phyloP scores from a whole-genome alignment of 2,888 invertebrate species.

The Acleris laterana region DNA sequence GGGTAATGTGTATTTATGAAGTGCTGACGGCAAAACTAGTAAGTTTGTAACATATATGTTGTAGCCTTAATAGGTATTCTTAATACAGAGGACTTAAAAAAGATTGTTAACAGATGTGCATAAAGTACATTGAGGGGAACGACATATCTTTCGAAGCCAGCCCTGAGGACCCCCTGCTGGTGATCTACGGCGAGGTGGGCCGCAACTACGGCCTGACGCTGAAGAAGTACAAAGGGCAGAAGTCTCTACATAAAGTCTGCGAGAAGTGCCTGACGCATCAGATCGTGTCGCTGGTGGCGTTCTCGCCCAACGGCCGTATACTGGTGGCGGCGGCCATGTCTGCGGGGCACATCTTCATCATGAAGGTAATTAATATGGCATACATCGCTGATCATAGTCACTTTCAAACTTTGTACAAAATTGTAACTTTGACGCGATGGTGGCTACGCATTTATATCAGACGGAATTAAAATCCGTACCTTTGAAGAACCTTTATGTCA shows the following conservation, averaged over 20 bases:
- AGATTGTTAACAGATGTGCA: constrained; percentile 51
- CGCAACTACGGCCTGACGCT: constrained; percentile 66
- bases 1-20: constrained; percentile 65
- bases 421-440: too few relatives aligned
- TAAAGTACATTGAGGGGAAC: constrained; percentile 57
- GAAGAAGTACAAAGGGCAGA: constrained; percentile 42
- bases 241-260: constrained; percentile 43
- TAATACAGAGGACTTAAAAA: too few relatives aligned
- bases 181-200: constrained; percentile 60
- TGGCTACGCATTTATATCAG: too few relatives aligned
- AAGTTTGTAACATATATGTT: constrained; percentile 38
- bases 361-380: constrained; percentile 58
- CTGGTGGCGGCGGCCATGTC: constrained; percentile 71
- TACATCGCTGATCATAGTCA: too few relatives aligned
- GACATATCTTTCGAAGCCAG: constrained; percentile 67
- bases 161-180: constrained; percentile 65
- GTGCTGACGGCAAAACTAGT: constrained; percentile 58
- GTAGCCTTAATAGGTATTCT: too few relatives aligned
- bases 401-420: too few relatives aligned
- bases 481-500: too few relatives aligned
- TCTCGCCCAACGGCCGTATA: constrained; percentile 65
- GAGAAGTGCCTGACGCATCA: constrained; percentile 70
- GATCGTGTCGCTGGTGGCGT: constrained; percentile 65
- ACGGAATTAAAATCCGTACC: too few relatives aligned
- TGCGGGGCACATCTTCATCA: constrained; percentile 75